Evolutionary conservation across 2,113 vertebrate genomes (phyloP).

Genomic region (Baryphthengus martii): DNA sequence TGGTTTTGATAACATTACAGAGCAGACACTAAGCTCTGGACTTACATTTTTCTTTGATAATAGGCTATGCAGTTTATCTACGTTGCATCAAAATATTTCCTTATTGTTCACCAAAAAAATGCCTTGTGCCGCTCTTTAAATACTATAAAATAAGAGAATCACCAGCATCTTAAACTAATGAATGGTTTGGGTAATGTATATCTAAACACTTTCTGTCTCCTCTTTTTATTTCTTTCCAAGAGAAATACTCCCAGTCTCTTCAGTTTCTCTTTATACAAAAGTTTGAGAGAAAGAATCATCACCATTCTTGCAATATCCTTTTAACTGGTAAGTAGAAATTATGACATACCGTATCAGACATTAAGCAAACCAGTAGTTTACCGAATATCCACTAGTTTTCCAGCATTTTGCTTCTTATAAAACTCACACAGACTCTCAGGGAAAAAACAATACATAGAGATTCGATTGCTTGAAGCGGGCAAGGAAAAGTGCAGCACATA

Average conservation of each 20-base stretch:
- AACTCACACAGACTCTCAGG: background rate
- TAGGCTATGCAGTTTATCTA: background rate
- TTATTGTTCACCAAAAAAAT: background rate
- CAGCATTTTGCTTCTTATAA: background rate
- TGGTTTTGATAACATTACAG: background rate
- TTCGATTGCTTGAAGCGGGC: background rate
- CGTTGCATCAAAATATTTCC: background rate
- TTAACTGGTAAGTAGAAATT: background rate
- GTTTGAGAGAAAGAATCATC: background rate
- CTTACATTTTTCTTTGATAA: background rate
- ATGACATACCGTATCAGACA: background rate
- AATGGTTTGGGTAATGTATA: background rate
- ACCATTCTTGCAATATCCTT: background rate
- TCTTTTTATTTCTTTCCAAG: background rate
- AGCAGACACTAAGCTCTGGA: background rate
- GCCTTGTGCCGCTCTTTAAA: background rate
- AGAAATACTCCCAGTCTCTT: background rate
- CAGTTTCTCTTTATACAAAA: background rate
- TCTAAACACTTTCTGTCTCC: background rate
- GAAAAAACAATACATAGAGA: background rate
- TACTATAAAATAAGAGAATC: background rate
- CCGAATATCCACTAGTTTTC: background rate
- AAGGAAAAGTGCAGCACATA: background rate
- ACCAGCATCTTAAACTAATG: background rate
- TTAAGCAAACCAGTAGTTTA: background rate